Evolutionary conservation across 1,140 invertebrate genomes (phyloP), one percentile per base, ranked within the genome.

Genomic region (Caenorhabditis tropicalis): DNA sequence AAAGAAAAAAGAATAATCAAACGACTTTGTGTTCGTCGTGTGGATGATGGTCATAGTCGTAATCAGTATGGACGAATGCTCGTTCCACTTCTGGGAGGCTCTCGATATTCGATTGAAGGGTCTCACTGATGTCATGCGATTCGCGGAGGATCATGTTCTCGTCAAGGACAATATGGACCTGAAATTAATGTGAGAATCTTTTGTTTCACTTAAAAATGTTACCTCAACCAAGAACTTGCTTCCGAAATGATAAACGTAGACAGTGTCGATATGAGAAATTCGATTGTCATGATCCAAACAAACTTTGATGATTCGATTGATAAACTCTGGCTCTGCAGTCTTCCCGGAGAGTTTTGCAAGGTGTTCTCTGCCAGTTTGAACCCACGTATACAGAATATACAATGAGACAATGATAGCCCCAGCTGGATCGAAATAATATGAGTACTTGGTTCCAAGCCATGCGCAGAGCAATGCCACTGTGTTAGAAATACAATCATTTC

Each of bases 401-500:
- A 91, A 79, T 70, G 90, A 90, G 48, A 92, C 92, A 5, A 92
- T 29, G 15, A 93, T 92, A 43, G 92, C 92, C 16, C 92, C 92
- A 6, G 91, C 88, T 1, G 92, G 92, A 86, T 93, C 92, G 24
- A 92, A 86, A 86, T 92, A 93, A 12, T 90, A 82, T 82, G 91
- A 90, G 27, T 60, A 83, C 43, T 86, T 82, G 24, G 90, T 86
- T 31, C 86, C 89, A 2, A 84, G 46, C 82, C 87, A 91, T 3
- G 89, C 90, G 53, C 89, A 91, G 9, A 90, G 21, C 12, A 90
- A 82, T 19, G 92, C 92, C 0, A 92, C 89, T 19, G 89, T 83
- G 85, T 93, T 93, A 15, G 92, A 92, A 21, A 93, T 51, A 27
- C 92, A 92, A 83, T 93, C 92, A 87, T 93, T 93, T 4, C 92